Percentiles rank a stretch among this genome's conserved stretches.
phyloP scores from a whole-genome alignment of 2,113 vertebrate genomes.

The Labeo rohita region DNA sequence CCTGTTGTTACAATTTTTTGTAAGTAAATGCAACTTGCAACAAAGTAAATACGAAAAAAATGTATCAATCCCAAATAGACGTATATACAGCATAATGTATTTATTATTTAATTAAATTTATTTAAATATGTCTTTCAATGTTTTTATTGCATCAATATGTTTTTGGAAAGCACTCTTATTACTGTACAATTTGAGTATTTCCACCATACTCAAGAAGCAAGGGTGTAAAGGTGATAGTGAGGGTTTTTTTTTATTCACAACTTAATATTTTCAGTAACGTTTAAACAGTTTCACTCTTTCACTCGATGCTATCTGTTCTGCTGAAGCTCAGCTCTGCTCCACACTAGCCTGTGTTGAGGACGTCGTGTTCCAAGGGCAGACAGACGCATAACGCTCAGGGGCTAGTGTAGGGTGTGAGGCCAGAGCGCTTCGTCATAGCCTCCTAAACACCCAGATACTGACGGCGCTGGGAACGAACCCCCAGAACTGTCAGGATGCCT shows the following conservation, averaged over 20 bases:
- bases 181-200: neutral
- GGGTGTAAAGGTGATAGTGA: neutral
- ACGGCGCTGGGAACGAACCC: constrained; percentile 18
- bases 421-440: constrained; percentile 31
- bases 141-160: no score
- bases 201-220: neutral
- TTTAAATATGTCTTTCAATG: no score
- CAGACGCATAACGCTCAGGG: constrained; percentile 14
- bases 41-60: no score
- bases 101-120: no score
- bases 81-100: neutral
- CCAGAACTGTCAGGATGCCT: constrained; percentile 53
- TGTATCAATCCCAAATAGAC: no score
- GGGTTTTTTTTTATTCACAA: neutral
- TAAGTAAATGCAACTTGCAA: no score
- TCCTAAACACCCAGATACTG: constrained; percentile 22
- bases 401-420: constrained; percentile 28
- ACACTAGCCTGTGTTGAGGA: neutral
- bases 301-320: neutral
- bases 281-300: neutral
- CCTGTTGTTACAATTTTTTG: no score
- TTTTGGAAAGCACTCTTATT: no score
- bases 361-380: constrained; percentile 17
- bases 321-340: neutral
- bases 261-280: neutral